Evolutionary conservation across 64 coral and sea anemone species (phyloP), one percentile per base, ranked within the genome.

Genomic region (Montipora foliosa): DNA sequence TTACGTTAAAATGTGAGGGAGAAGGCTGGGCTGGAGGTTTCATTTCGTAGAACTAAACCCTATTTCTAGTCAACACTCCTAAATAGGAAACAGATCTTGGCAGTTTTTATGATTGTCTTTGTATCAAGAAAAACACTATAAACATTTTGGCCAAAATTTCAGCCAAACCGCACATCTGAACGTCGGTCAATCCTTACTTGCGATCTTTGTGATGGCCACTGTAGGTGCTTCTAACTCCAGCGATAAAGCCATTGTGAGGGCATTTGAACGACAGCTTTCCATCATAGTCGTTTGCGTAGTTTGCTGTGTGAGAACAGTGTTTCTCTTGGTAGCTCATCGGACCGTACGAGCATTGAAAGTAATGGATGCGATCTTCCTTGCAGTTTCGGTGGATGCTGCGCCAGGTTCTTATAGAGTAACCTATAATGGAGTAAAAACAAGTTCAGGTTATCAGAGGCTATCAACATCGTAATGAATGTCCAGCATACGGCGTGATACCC

Each of bases 271-370:
- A 4, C 8, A 92, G 21, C 5, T 29, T 15, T 8, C 44, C 0
- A 50, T 92, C 90, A 37, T 61, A 92, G 50, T 48, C 24, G 52
- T 92, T 92, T 10, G 19, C 47, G 14, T 66, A 92, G 47, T 84
- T 69, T 10, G 19, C 9, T 6, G 24, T 82, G 53, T 24, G 29
- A 3, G 16, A 5, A 21, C 82, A 85, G 64, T 85, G 7, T 0
- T 15, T 45, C 4, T 7, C 1, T 7, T 13, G 15, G 29, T 85
- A 85, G 1, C 5, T 44, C 8, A 49, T 6, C 6, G 82, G 82
- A 49, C 82, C 82, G 64, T 49, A 19, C 8, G 1, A 5, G 67
- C 82, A 85, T 17, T 4, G 5, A 66, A 85, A 85, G 46, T 70
- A 69, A 44, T 85, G 82, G 64, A 85, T 70, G 46, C 64, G 82